Base-by-base conservation (phyloP, 2,113 vertebrate genomes). In the Channa maculata region DNA sequence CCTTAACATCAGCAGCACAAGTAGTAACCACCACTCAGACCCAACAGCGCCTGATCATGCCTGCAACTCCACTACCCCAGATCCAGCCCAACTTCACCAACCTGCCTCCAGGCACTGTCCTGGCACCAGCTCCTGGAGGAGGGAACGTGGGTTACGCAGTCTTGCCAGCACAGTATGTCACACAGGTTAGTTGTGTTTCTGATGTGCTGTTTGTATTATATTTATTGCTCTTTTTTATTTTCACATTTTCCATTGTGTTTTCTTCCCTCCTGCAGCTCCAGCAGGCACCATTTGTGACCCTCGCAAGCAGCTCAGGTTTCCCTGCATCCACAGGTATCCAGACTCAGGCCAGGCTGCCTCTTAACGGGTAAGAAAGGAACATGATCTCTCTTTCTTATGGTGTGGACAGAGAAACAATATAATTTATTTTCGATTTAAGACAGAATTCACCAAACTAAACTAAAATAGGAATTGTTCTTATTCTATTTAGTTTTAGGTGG, bases 41-140 rank as follows among this genome's bases (percentile, higher is more conserved):
- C 5, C 97, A 98, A 76, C 98, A 99, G 54, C 94, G 98, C 41
- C 96, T 99, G 36, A 99, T 99, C 86, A 99, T 99, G 98, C 98
- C 98, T 36, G 98, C 98, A 24, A 97, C 98, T 1, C 96, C 97
- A 33, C 94, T 99, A 64, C 96, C 97, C 38, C 97, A 98, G 87
- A 98, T 99, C 74, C 98, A 99, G 85, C 97, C 98, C 67, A 99
- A 97, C 92, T 96, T 99, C 85, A 96, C 97, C 50, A 98, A 96
- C 90, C 95, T 99, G 12, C 97, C 98, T 0, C 96, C 97, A 0
- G 98, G 98, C 72, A 99, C 98, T 1, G 96, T 99, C 15, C 91
- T 99, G 80, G 93, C 98, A 0, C 96, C 97, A 0, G 98, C 97
- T 5, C 96, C 97, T 0, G 98, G 97, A 6, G 86, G 95, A 0